Base-by-base conservation (phyloP, 2,113 vertebrate species). In the Grammomys dolichurus region DNA sequence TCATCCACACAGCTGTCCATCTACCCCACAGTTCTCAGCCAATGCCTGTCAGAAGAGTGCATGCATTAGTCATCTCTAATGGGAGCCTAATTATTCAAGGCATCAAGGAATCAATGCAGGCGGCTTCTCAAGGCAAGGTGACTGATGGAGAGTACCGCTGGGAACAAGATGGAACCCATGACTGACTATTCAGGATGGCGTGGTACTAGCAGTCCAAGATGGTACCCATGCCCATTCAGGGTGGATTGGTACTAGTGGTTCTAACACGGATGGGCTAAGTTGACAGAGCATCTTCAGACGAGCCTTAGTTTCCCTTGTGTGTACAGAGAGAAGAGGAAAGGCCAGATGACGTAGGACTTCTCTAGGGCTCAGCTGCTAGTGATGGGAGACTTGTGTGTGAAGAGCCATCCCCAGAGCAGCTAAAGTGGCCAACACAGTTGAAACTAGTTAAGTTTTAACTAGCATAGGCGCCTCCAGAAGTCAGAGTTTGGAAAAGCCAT, bases 51-150 rank as follows among this genome's bases (percentile, higher is more conserved):
- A 82, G 67, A 7, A 80, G 90, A 56, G 36, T 33, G 43, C 84
- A 17, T 98, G 77, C 93, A 98, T 98, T 97, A 98, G 98, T 98
- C 80, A 98, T 92, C 67, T 80, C 96, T 97, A 96, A 95, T 93
- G 94, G 94, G 87, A 93, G 4, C 19, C 6, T 78, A 89, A 3
- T 24, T 8, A 86, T 96, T 95, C 78, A 67, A 58, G 36, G 48
- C 81, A 36, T 78, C 7, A 5, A 6, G 8, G 54, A 98, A 98
- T 98, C 97, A 97, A 98, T 96, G 86, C 93, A 76, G 40, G 88
- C 97, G 96, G 96, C 96, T 92, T 96, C 85, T 63, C 60, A 51
- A 20, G 22, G 63, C 19, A 7, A 51, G 33, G 0, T 0, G 65
- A 60, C 76, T 28, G 33, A 33, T 24, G 46, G 56, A 7, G 58